Percentiles rank a stretch among this genome's conserved stretches.
phyloP scores from a whole-genome alignment of 2,888 invertebrate genomes.

The Eupithecia subumbrata region DNA sequence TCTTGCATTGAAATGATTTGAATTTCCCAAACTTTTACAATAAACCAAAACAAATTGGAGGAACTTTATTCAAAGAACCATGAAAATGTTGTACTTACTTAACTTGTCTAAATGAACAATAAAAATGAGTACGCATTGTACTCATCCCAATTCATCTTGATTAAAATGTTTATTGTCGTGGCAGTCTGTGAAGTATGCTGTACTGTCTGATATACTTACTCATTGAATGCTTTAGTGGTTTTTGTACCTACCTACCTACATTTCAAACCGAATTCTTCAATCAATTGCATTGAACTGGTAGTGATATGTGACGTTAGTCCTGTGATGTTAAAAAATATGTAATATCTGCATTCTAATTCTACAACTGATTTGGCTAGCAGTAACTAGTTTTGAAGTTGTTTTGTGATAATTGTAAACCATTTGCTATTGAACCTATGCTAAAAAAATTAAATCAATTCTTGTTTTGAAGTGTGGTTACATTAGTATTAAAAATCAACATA shows the following conservation, averaged over 20 bases:
- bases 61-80: neutral
- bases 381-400: too few relatives aligned
- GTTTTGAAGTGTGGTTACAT: too few relatives aligned
- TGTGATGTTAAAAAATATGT: neutral
- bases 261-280: neutral
- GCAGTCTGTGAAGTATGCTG: neutral
- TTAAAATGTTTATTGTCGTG: constrained; percentile 27
- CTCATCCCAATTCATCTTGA: constrained; percentile 33
- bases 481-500: neutral
- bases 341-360: too few relatives aligned
- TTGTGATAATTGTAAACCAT: too few relatives aligned
- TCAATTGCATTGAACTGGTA: neutral
- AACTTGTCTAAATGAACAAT: neutral
- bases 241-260: neutral
- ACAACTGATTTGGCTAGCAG: too few relatives aligned
- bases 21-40: too few relatives aligned
- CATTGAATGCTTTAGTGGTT: neutral
- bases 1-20: neutral
- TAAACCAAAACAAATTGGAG: neutral
- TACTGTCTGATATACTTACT: neutral
- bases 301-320: neutral
- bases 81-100: neutral
- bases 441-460: too few relatives aligned
- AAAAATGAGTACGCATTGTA: constrained; percentile 14
- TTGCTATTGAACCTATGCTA: too few relatives aligned